A percentile compares a stretch with the other conserved stretches of the same genome.
Conservation (phyloP, 2,888 invertebrate species). For the Dryobotodes eremita region DNA sequence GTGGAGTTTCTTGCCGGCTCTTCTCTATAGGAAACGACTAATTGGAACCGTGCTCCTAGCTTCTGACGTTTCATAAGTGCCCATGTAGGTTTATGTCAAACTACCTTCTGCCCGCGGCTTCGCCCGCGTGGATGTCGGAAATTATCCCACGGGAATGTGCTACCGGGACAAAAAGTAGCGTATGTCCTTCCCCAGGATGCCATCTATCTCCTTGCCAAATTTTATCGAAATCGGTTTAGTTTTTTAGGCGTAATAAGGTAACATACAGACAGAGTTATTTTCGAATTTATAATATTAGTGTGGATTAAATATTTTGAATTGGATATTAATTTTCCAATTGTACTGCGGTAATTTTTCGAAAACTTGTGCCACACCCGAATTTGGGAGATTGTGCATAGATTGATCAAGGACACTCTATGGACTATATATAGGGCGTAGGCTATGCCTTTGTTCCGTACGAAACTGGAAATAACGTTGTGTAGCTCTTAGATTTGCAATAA, state of each 20-base stretch:
- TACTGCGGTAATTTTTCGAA: background rate
- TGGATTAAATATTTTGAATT: background rate
- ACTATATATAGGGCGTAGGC: background rate
- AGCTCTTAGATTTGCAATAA: too few relatives aligned
- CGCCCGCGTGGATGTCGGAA: too few relatives aligned
- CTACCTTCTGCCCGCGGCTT: too few relatives aligned
- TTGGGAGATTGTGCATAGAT: background rate
- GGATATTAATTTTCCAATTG: background rate
- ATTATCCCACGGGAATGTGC: too few relatives aligned
- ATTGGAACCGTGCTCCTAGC: background rate
- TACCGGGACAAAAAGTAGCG: too few relatives aligned
- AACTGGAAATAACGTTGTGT: slow-evolving; percentile 11
- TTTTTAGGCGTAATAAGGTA: too few relatives aligned
- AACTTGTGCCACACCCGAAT: background rate
- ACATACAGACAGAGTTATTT: too few relatives aligned
- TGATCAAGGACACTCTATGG: background rate
- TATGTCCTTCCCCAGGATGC: too few relatives aligned
- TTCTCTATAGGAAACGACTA: background rate
- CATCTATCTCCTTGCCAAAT: too few relatives aligned
- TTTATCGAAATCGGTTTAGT: too few relatives aligned
- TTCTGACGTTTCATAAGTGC: background rate
- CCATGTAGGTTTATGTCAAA: background rate
- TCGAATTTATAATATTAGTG: too few relatives aligned
- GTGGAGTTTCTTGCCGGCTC: background rate
- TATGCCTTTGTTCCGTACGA: background rate